Conservation (phyloP, 2,113 vertebrate species). For the Myanophis thanlyinensis region DNA sequence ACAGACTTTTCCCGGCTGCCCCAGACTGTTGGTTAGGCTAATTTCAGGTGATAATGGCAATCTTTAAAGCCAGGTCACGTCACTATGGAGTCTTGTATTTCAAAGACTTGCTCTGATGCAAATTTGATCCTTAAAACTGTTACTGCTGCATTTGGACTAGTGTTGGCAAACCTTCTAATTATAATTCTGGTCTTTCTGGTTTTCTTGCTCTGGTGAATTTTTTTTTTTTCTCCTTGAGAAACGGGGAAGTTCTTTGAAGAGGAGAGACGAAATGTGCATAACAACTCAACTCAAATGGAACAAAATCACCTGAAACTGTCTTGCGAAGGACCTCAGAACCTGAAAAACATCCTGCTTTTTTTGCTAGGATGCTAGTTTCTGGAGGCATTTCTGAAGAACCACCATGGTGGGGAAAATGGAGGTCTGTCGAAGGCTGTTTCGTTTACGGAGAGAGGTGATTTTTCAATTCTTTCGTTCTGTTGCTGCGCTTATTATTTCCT, state of each 20-base stretch:
- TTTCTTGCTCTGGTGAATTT: not conserved
- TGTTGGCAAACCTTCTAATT: not conserved
- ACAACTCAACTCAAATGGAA: not conserved
- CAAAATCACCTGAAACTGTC: not conserved
- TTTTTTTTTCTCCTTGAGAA: not conserved
- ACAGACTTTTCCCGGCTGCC: not conserved
- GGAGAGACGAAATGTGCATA: not conserved
- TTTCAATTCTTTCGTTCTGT: not conserved
- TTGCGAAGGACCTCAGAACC: not conserved
- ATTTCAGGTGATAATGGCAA: not conserved
- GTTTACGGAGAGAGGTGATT: not conserved
- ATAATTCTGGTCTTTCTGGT: not conserved
- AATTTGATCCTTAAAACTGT: not conserved
- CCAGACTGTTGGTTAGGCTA: not conserved
- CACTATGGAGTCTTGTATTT: not conserved
- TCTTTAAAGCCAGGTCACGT: not conserved
- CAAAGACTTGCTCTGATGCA: not conserved
- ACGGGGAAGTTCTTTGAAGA: not conserved
- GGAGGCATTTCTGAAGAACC: not conserved
- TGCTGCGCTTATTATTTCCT: not conserved
- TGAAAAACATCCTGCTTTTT: not conserved
- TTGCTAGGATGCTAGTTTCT: not conserved
- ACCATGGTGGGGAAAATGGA: rapidly evolving
- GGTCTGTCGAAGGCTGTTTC: not conserved
- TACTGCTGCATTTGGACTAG: not conserved